These are phyloP conservation scores for Sander vitreus DNA, from an alignment of 2,113 vertebrate genomes.

Conservation along the genomic window DNA sequence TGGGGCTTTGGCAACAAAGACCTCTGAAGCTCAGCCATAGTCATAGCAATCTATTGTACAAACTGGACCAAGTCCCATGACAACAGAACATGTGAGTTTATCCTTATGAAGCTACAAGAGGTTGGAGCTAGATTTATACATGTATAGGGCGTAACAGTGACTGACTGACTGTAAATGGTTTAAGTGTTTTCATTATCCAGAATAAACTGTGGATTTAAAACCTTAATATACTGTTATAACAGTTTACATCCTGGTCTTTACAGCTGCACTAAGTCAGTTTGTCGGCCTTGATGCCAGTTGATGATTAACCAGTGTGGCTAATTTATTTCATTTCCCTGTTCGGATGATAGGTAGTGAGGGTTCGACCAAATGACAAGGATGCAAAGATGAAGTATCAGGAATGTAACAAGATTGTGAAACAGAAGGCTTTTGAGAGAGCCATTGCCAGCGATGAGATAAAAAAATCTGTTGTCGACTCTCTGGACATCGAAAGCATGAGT, in stretches of 20 bases:
- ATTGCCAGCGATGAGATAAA: slow-evolving; percentile 93
- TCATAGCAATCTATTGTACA: background rate
- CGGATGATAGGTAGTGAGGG: slow-evolving; percentile 88
- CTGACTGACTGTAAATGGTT: background rate
- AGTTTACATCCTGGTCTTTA: background rate
- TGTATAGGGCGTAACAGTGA: background rate
- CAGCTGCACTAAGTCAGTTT: background rate
- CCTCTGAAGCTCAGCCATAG: slow-evolving; percentile 7
- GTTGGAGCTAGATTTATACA: background rate
- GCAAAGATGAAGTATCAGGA: slow-evolving; percentile 95
- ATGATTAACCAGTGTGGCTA: background rate
- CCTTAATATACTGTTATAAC: background rate
- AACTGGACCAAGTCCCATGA: background rate
- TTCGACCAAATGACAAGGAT: slow-evolving; percentile 94
- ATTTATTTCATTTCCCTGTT: background rate
- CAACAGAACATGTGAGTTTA: slow-evolving; percentile 18
- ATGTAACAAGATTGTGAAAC: slow-evolving; percentile 94
- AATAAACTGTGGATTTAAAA: background rate
- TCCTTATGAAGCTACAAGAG: background rate
- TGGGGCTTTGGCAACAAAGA: slow-evolving; percentile 17
- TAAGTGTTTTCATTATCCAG: background rate
- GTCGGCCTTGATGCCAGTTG: background rate
- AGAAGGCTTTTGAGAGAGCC: slow-evolving; percentile 95
- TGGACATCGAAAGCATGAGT: slow-evolving; percentile 98
- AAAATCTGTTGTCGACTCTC: slow-evolving; percentile 92